Base-by-base conservation (phyloP, 2,113 vertebrate genomes). In the Emydura subglobosa region DNA sequence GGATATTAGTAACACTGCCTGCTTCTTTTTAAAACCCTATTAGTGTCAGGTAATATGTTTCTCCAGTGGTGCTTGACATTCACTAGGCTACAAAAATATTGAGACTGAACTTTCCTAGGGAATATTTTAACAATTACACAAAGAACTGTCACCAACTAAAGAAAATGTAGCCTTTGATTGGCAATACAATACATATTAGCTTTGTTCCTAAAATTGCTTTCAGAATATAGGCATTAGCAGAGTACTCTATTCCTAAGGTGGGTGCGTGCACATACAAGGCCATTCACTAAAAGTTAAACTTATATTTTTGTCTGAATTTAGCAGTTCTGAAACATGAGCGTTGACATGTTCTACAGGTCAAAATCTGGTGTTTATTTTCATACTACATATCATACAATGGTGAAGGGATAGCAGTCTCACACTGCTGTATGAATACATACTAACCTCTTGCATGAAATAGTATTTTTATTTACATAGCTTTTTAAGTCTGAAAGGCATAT, bases 31-130 rank as follows among this genome's bases (percentile, higher is more conserved):
- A 96, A 97, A 98, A 97, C 95, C 92, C 92, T 94, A 53, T 97
- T 96, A 97, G 85, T 81, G 39, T 85, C 94, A 92, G 94, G 96
- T 96, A 98, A 97, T 97, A 94, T 93, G 92, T 97, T 98, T 98
- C 83, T 95, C 65, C 84, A 86, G n/a, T 82, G 90, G 65, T 0
- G 57, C 91, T 95, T 92, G 94, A 94, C 94, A 89, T 79, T 92
- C 84, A 53, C 85, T 97, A 72, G 44, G 76, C 81, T 91, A 81
- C 90, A 94, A 93, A 96, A 89, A 17, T 3, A 4, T 49, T 76
- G 89, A 83, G 93, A 97, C 94, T 91, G 49, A 95, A 96, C 92
- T 88, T 98, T 96, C 88, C 65, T 88, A 93, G 80, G 88, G 61
- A 97, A 68, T 90, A 86, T 92, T 94, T 89, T 51, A 94, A 88